These are phyloP conservation scores for Leucophenga montana DNA, from an alignment of 2,888 invertebrate species.

Conservation along the genomic window DNA sequence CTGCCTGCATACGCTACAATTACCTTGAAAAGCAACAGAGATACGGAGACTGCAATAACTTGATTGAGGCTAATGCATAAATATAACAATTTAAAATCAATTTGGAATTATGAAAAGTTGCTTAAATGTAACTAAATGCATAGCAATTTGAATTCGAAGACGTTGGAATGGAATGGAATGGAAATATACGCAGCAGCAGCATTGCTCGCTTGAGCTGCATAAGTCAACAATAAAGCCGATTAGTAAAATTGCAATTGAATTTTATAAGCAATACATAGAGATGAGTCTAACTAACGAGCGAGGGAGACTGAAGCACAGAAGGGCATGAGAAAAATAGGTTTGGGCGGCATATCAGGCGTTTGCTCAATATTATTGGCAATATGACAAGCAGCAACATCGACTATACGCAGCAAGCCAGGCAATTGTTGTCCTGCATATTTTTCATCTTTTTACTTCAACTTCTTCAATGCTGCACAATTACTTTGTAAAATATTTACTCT, in stretches of 20 bases:
- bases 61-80: too few species aligned
- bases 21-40: not conserved
- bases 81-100: constrained; percentile 8
- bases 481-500: not conserved
- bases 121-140: not conserved
- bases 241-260: constrained; percentile 17
- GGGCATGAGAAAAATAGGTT: too few species aligned
- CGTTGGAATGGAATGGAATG: not conserved
- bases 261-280: not conserved
- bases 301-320: too few species aligned
- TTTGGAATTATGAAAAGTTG: constrained; percentile 11
- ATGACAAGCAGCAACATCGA: not conserved
- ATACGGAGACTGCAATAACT: not conserved
- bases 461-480: not conserved
- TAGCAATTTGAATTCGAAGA: not conserved
- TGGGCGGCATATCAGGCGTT: too few species aligned
- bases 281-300: too few species aligned
- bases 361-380: not conserved
- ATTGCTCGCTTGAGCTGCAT: constrained; percentile 10
- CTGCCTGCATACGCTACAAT: too few species aligned
- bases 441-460: not conserved
- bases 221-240: constrained; percentile 20
- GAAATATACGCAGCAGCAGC: not conserved
- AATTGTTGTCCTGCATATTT: too few species aligned
- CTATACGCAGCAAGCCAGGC: not conserved